phyloP scores from a whole-genome alignment of 2,797 vertebrate genomes.

The Momotus momota region DNA sequence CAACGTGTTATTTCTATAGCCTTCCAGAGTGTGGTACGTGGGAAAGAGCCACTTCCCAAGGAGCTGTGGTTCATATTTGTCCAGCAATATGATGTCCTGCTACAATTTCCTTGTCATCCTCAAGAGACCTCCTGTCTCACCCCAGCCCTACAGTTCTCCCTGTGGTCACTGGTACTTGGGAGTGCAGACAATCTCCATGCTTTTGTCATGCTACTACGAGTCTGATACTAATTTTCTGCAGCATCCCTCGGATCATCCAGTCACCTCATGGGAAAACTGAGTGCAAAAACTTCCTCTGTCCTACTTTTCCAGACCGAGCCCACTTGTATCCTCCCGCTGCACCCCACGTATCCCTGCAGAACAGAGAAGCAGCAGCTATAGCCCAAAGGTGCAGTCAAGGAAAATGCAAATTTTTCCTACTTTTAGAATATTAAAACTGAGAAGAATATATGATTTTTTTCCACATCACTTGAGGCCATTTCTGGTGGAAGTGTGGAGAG shows the following conservation, averaged over 20 bases:
- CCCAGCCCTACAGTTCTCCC: not conserved
- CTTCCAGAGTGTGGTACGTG: not conserved
- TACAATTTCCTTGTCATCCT: not conserved
- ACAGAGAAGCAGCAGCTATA: not conserved
- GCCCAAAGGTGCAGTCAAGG: conserved; percentile 22
- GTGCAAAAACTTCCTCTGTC: not conserved
- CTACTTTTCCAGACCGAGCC: conserved; percentile 31
- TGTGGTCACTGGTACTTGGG: not conserved
- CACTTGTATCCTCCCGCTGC: conserved; percentile 17
- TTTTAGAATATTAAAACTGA: not conserved
- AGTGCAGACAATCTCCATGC: not conserved
- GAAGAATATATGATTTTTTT: not conserved
- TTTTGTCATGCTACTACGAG: not conserved
- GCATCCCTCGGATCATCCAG: not conserved
- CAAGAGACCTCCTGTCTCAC: accelerated
- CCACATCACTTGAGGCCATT: not conserved
- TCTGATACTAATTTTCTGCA: not conserved
- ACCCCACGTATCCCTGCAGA: conserved; percentile 20
- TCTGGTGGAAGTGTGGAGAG: not conserved
- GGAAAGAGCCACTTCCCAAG: not conserved
- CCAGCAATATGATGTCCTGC: not conserved
- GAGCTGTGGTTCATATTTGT: not conserved
- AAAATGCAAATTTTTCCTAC: not conserved
- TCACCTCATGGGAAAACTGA: not conserved
- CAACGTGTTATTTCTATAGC: not conserved